Conservation (phyloP, 2,797 vertebrate species). For the Poecilia velifera region DNA sequence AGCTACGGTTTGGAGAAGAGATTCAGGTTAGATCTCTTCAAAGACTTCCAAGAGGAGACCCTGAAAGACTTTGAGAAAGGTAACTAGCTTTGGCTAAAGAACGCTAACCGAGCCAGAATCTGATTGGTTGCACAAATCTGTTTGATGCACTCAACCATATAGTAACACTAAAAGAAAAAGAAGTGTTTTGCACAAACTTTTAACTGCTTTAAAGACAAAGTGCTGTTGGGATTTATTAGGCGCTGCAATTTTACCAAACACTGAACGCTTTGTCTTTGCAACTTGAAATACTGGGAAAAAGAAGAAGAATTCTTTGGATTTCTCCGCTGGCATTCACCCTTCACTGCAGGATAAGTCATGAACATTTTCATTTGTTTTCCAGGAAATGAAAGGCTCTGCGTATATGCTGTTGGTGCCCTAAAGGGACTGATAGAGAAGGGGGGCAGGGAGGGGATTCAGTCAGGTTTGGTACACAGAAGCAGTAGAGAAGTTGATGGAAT, state of each 20-base stretch:
- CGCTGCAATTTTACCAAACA: not conserved
- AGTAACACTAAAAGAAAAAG: not conserved
- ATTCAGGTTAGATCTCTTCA: slow-evolving; percentile 91
- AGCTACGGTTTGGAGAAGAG: slow-evolving; percentile 97
- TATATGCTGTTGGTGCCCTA: not conserved
- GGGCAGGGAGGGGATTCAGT: not conserved
- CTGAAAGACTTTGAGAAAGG: slow-evolving; percentile 93
- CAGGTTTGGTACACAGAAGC: not conserved
- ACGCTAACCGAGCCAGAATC: not conserved
- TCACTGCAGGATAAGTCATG: not conserved
- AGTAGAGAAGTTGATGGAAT: not conserved
- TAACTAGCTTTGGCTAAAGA: slow-evolving; percentile 61
- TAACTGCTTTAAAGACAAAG: not conserved
- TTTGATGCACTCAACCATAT: not conserved
- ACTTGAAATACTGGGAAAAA: not conserved
- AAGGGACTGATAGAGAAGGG: not conserved
- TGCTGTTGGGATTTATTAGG: not conserved
- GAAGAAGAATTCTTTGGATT: not conserved
- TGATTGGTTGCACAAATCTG: not conserved
- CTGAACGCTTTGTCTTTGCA: not conserved
- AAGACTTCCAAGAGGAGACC: slow-evolving; percentile 96
- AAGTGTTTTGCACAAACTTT: not conserved
- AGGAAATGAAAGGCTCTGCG: not conserved
- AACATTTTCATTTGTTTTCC: not conserved
- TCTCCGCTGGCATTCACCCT: not conserved